Conservation (phyloP, 1,140 invertebrate genomes). For the Megathymus violae region DNA sequence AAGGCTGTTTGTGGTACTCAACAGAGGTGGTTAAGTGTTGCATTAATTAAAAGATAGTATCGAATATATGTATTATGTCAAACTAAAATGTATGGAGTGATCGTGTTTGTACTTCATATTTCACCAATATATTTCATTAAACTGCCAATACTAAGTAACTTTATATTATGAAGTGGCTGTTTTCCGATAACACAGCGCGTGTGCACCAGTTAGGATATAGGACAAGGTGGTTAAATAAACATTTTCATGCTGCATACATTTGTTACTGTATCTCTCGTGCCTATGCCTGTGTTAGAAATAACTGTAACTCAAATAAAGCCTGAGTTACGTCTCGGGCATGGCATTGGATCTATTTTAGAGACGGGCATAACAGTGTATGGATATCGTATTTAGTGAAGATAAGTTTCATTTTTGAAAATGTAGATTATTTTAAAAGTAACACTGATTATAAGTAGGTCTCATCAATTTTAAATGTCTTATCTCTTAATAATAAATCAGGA, state of each 20-base stretch:
- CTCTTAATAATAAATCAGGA: too few relatives aligned
- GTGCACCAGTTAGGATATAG: slow-evolving; percentile 17
- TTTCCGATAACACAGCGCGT: slow-evolving; percentile 3
- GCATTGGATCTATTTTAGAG: not conserved
- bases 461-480: too few relatives aligned
- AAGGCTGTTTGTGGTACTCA: too few relatives aligned
- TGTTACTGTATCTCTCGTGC: not conserved
- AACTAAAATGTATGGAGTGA: too few relatives aligned
- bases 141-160: not conserved
- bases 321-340: slow-evolving; percentile 6
- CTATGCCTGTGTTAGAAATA: not conserved
- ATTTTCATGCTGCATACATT: slow-evolving; percentile 5
- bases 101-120: too few relatives aligned
- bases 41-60: too few relatives aligned
- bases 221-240: slow-evolving; percentile 18
- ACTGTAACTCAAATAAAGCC: slow-evolving; percentile 18
- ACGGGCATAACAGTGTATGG: not conserved
- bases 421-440: too few relatives aligned
- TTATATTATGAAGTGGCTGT: not conserved
- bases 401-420: too few relatives aligned
- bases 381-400: not conserved
- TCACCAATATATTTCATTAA: too few relatives aligned
- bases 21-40: too few relatives aligned
- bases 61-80: too few relatives aligned
- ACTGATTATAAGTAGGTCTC: too few relatives aligned